Conservation (phyloP, 2,113 vertebrate genomes). For the Crocuta crocuta region DNA sequence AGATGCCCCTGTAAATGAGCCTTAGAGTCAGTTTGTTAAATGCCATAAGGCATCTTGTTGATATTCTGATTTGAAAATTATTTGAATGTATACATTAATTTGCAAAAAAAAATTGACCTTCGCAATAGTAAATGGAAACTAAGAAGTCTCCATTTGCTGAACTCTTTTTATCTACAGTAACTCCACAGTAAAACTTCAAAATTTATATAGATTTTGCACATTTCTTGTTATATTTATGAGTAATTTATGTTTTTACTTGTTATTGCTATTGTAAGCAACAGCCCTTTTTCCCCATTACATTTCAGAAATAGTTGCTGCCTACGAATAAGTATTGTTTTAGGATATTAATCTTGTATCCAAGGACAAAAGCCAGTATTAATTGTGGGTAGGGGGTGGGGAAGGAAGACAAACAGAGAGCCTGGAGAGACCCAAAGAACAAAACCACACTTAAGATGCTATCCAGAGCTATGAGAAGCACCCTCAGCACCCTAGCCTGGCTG, state of each 20-base stretch:
- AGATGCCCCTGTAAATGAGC: not conserved
- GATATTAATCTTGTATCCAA: not conserved
- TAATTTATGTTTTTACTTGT: not conserved
- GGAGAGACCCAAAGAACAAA: not conserved
- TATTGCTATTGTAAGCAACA: not conserved
- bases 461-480: not conserved
- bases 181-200: not conserved
- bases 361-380: not conserved
- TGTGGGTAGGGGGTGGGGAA: not conserved
- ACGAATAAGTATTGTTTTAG: not conserved
- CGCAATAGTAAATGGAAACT: not conserved
- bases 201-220: not conserved
- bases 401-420: not conserved
- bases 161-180: not conserved
- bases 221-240: not conserved
- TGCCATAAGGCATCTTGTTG: not conserved
- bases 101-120: not conserved
- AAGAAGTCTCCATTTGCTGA: not conserved
- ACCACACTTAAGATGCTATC: not conserved
- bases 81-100: not conserved
- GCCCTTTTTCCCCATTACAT: not conserved
- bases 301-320: not conserved
- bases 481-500: not conserved
- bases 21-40: not conserved
- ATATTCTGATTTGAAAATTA: constrained; percentile 2